Evolutionary conservation across 2,888 invertebrate species (phyloP).

Genomic region (Dioctria rufipes): DNA sequence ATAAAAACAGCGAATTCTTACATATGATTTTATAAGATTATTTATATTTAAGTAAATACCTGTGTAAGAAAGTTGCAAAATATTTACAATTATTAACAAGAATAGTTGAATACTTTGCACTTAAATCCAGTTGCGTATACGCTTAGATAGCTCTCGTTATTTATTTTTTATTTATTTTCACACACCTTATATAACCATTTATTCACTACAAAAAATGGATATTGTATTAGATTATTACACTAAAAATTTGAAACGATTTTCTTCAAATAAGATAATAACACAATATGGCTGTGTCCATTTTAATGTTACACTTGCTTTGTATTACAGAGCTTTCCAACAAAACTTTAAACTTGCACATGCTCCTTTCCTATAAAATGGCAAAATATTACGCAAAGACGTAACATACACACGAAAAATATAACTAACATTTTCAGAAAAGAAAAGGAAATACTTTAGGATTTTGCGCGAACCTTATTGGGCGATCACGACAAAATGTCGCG

Average conservation of each 20-base stretch:
- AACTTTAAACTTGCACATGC: constrained; percentile 47
- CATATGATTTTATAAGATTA: not conserved
- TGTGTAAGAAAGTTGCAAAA: constrained; percentile 15
- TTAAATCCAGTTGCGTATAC: too few species aligned
- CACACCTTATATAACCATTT: constrained; percentile 13
- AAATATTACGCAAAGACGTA: constrained; percentile 12
- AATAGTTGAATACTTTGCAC: too few species aligned
- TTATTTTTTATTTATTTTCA: not conserved
- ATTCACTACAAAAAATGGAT: constrained; percentile 26
- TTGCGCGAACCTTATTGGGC: constrained; percentile 7
- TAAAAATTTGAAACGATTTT: constrained; percentile 36
- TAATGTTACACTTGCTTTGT: constrained; percentile 35
- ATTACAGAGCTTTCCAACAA: constrained; percentile 29
- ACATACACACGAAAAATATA: constrained; percentile 24
- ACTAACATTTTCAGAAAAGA: constrained; percentile 5
- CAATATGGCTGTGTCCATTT: constrained; percentile 43
- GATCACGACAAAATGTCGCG: too few species aligned
- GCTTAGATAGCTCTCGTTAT: too few species aligned
- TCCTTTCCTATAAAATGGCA: constrained; percentile 33
- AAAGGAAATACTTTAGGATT: constrained; percentile 23
- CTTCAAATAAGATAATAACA: constrained; percentile 38
- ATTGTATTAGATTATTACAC: constrained; percentile 28
- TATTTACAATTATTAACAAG: not conserved
- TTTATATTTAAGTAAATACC: constrained; percentile 14
- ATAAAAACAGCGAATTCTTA: not conserved